Conservation (phyloP, 1,140 invertebrate genomes). For the Mizuhopecten yessoensis region DNA sequence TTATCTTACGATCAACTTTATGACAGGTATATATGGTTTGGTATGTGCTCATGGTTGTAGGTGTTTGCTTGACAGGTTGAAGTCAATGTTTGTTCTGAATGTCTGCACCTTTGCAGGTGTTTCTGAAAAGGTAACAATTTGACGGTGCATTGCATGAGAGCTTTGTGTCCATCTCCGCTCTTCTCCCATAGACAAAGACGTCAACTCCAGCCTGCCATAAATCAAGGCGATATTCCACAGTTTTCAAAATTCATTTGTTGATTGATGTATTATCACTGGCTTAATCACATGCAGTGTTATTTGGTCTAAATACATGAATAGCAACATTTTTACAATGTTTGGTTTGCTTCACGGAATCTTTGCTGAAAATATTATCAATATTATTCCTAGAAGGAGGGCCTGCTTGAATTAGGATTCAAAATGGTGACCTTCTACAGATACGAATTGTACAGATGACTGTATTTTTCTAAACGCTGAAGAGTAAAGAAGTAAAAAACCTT, state of each 20-base stretch:
- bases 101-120: conserved; percentile 31
- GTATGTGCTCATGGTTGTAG: background rate
- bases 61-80: conserved; percentile 13
- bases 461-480: no score
- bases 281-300: background rate
- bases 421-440: no score
- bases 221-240: conserved; percentile 1
- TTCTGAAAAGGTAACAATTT: conserved; percentile 40
- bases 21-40: background rate
- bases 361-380: no score
- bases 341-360: background rate
- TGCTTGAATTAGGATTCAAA: no score
- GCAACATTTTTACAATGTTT: background rate
- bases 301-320: background rate
- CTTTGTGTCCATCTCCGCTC: background rate
- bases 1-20: background rate
- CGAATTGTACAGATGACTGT: no score
- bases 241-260: conserved; percentile 21
- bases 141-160: background rate
- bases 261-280: background rate
- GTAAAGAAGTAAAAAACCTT: no score
- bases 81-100: conserved; percentile 16
- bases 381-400: no score
- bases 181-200: background rate
- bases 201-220: background rate